These are phyloP conservation scores for Acanthosoma haemorrhoidale DNA, from an alignment of 2,888 invertebrate species.

Conservation along the genomic window DNA sequence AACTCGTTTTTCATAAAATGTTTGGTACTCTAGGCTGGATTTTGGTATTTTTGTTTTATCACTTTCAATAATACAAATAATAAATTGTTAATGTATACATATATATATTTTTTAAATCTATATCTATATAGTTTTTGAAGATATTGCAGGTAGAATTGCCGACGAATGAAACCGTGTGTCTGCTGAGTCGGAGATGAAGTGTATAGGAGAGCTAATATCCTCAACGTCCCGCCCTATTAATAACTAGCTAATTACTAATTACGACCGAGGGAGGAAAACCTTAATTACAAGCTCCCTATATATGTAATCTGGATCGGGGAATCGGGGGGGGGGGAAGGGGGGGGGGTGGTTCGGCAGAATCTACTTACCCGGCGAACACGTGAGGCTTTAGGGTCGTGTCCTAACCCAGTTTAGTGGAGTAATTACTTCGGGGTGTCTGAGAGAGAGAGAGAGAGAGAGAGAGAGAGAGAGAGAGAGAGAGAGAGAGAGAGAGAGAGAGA, in stretches of 20 bases:
- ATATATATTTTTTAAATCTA: too few relatives aligned
- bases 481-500: slow-evolving; percentile 31
- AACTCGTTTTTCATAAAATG: too few relatives aligned
- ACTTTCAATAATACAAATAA: too few relatives aligned
- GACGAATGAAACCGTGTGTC: neutral
- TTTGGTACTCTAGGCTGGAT: too few relatives aligned
- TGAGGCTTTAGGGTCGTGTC: slow-evolving; percentile 10
- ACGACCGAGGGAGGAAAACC: slow-evolving; percentile 31
- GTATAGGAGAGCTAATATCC: slow-evolving; percentile 24
- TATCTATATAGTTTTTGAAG: too few relatives aligned
- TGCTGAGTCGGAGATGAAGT: slow-evolving; percentile 16
- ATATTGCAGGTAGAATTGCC: too few relatives aligned
- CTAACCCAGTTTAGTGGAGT: slow-evolving; percentile 22
- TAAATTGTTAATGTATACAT: too few relatives aligned
- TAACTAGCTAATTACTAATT: slow-evolving; percentile 40
- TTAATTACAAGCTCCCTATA: slow-evolving; percentile 31
- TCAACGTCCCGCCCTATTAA: slow-evolving; percentile 38
- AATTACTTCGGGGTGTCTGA: slow-evolving; percentile 17
- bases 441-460: slow-evolving; percentile 24
- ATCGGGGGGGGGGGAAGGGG: too few relatives aligned
- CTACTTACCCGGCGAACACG: slow-evolving; percentile 25
- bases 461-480: slow-evolving; percentile 40
- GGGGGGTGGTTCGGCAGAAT: slow-evolving; percentile 22
- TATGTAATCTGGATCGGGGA: slow-evolving; percentile 32
- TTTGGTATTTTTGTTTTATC: too few relatives aligned